Evolutionary conservation across 2,888 invertebrate species (phyloP).

Genomic region (Bellardia pandia): DNA sequence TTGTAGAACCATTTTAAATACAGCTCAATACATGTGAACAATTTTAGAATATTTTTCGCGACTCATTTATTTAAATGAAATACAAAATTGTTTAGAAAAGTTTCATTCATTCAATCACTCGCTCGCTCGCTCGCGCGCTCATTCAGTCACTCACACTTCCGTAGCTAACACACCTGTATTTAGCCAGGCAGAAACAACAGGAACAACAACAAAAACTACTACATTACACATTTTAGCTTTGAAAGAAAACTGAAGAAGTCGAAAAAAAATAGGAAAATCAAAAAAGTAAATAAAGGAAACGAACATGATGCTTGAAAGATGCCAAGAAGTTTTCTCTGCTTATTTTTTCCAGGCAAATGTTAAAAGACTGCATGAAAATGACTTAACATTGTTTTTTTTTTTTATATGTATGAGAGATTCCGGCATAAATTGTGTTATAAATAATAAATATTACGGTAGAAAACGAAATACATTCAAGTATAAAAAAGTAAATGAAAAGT

Average conservation of each 20-base stretch:
- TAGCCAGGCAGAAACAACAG: constrained; percentile 1
- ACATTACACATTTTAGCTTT: background rate
- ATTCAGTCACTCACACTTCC: constrained; percentile 1
- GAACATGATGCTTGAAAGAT: background rate
- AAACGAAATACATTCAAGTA: too few relatives aligned
- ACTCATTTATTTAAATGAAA: constrained; percentile 16
- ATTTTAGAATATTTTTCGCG: background rate
- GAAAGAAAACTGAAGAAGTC: background rate
- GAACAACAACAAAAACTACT: background rate
- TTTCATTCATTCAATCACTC: background rate
- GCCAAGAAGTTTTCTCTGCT: background rate
- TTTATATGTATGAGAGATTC: background rate
- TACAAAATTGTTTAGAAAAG: constrained; percentile 33
- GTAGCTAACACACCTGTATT: constrained; percentile 19
- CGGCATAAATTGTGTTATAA: background rate
- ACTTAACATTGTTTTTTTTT: background rate
- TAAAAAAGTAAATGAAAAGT: background rate
- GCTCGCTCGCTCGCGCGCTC: too few relatives aligned
- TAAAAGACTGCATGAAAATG: background rate
- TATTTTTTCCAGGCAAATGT: background rate
- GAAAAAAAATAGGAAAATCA: background rate
- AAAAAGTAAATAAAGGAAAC: constrained; percentile 12
- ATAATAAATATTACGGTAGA: background rate
- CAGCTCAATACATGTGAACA: background rate
- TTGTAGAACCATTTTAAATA: too few relatives aligned